These are phyloP conservation scores for Clamator glandarius DNA, from an alignment of 2,797 vertebrate genomes.

Conservation along the genomic window DNA sequence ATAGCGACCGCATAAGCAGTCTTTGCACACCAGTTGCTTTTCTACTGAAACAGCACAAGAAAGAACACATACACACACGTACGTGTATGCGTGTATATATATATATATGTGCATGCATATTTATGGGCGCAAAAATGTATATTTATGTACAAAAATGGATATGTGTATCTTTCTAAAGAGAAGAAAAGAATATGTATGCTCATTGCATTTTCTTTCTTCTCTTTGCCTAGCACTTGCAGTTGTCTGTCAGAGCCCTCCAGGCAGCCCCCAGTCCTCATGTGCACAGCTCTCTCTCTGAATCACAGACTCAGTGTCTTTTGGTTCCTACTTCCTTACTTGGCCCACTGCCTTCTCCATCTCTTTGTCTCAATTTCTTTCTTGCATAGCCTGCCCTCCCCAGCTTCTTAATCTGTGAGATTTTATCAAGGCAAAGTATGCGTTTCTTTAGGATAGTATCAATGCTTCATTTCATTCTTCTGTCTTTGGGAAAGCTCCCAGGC, in stretches of 20 bases:
- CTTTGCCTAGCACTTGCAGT: neutral
- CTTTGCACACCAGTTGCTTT: neutral
- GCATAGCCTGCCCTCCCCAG: neutral
- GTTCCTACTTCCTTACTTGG: constrained; percentile 14
- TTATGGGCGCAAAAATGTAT: neutral
- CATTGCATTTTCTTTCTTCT: neutral
- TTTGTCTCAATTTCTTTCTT: constrained; percentile 32
- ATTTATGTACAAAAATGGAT: neutral
- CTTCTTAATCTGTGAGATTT: constrained; percentile 51
- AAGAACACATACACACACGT: neutral
- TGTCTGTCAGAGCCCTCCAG: neutral
- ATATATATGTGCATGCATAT: neutral
- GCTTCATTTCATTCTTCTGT: constrained; percentile 40
- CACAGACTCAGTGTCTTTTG: neutral
- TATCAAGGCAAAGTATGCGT: constrained; percentile 29
- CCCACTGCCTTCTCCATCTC: constrained; percentile 2
- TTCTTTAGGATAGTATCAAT: constrained; percentile 42
- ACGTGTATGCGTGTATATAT: neutral
- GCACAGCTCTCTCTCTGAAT: neutral
- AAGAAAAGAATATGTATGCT: neutral
- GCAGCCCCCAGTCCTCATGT: neutral
- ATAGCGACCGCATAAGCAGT: neutral
- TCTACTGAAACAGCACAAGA: neutral
- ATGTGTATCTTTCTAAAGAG: neutral
- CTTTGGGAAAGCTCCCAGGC: constrained; percentile 51